Conservation (phyloP, 2,113 vertebrate species). For the Willisornis vidua region DNA sequence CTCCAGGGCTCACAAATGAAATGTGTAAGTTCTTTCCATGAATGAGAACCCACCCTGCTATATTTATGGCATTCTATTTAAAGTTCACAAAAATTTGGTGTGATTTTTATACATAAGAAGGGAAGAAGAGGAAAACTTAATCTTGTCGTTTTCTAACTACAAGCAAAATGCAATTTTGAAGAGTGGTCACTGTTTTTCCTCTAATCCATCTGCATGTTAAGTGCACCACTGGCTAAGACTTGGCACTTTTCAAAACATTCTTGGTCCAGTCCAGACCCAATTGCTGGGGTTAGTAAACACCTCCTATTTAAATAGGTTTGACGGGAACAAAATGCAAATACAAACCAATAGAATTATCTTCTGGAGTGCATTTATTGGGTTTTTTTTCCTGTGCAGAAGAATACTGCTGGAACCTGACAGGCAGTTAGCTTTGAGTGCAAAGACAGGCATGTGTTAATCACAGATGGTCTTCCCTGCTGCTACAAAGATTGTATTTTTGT, state of each 20-base stretch:
- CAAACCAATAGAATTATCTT: background rate
- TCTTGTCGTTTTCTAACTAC: background rate
- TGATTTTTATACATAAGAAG: background rate
- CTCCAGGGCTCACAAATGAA: background rate
- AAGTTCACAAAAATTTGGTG: background rate
- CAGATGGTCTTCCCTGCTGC: background rate
- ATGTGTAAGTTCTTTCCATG: background rate
- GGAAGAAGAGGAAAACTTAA: background rate
- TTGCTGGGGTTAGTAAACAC: background rate
- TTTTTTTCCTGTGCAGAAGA: background rate
- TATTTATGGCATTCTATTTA: background rate
- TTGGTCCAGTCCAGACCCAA: background rate
- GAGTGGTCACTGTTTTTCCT: background rate
- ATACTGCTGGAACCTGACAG: background rate
- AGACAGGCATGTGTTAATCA: background rate
- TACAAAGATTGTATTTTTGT: background rate
- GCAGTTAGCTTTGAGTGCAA: background rate
- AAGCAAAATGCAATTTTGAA: background rate
- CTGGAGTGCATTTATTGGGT: background rate
- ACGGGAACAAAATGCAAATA: background rate
- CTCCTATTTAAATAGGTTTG: background rate
- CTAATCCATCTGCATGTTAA: background rate
- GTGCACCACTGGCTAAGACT: background rate
- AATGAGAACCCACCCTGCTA: background rate
- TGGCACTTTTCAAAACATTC: background rate